Base-by-base conservation (phyloP, 2,113 vertebrate genomes). In the Scatophagus argus region DNA sequence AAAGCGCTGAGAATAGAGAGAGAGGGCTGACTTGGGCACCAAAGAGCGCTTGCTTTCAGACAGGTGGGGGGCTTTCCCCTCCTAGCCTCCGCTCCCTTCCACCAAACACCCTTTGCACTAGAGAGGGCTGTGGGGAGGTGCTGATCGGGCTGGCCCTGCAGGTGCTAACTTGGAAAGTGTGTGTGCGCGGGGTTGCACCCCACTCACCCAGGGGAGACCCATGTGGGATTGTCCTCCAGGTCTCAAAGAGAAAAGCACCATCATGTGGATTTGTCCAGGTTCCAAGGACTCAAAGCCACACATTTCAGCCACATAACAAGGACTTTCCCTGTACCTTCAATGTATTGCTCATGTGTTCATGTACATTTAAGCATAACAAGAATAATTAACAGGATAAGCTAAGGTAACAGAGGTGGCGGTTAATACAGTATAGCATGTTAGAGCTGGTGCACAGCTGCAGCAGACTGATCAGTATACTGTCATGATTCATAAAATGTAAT, bases 111-210 rank as follows among this genome's bases (percentile, higher is more conserved):
- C 77, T 81, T 63, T 46, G 59, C 78, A 82, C 73, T 8, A 27
- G 47, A 64, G 74, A 72, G 54, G 58, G 51, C 81, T 59, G 76
- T 47, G 80, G 67, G 81, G 82, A 84, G 79, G 82, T 75, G 85
- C 79, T 73, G 93, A 88, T 74, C 27, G 93, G 85, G 93, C 93
- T 94, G 89, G 92, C 89, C 95, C 89, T 65, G 87, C 81, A 73
- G 85, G 81, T 56, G 83, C 87, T 56, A 64, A 75, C 78, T 86
- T 74, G 85, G 69, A 82, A 79, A 49, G 84, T 49, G 62, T 31
- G 56, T 51, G 74, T 23, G 64, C n/a, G 34, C 49, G n/a, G 41
- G 56, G 41, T 64, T n/a, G 44, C 58, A 75, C 58, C 71, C 68
- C 5, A 58, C 44, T 83, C 71, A 60, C 66, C 69, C 46, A 65